Evolutionary conservation across 2,888 invertebrate genomes (phyloP), one percentile per base, ranked within the genome.

Genomic region (Stenolophus ochropezus): DNA sequence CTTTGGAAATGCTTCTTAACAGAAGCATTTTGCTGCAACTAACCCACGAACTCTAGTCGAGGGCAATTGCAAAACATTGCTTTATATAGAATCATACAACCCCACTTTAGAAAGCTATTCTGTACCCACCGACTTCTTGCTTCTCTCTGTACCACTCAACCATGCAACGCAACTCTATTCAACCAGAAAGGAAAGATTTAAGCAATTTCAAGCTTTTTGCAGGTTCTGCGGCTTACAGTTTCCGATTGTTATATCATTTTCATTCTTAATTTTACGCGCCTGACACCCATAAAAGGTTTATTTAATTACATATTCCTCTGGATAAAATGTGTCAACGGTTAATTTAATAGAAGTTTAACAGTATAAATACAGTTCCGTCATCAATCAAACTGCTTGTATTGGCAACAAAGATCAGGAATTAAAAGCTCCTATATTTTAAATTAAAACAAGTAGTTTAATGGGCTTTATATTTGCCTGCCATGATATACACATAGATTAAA

Each of bases 41-140:
- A n/a, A 8, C 18, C 5, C 42, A 73, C 47, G 33, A 79, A 79
- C 79, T 69, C 49, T 21, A 79, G 69, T 69, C 69, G 49, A 49
- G 49, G 47, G 21, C n/a, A 47, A 47, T 84, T 85, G 83, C 49
- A 73, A 73, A 73, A 73, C 85, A 86, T 86, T 85, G 84, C 85
- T 87, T 86, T 88, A 88, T 88, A 88, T 87, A 87, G 84, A 83
- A 84, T 80, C 21, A 11, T 51, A 20, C 21, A 8, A 23, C 69
- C 79, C 69, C 79, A 20, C 69, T 69, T 69, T 83, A 83, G 87
- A 88, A 88, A 87, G 87, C n/a, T n/a, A n/a, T n/a, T n/a, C n/a
- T n/a, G n/a, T n/a, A n/a, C 87, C 86, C 85, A 25, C 18, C 4
- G 14, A 69, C 69, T 79, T 79, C 69, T 84, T 86, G 86, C 87